A percentile compares a stretch with the other conserved stretches of the same genome.
Evolutionary conservation across 2,888 invertebrate species (phyloP).

Genomic region (Leucophenga montana): DNA sequence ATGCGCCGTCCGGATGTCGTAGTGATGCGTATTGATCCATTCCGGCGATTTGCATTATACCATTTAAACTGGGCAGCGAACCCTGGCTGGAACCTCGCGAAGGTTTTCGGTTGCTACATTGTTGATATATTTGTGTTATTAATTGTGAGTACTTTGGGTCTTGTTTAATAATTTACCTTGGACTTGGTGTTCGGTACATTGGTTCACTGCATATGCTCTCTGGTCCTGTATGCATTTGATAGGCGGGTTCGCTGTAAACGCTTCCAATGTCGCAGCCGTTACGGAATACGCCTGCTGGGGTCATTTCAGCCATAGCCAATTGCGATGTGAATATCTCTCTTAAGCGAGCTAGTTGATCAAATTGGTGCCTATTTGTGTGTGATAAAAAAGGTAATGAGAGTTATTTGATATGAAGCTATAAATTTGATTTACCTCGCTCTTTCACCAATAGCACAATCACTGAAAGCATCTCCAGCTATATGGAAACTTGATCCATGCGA

Average conservation of each 20-base stretch:
- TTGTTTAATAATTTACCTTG: conserved; percentile 64
- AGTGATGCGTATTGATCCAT: conserved; percentile 81
- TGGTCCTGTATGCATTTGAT: conserved; percentile 75
- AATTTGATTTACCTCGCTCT: conserved; percentile 67
- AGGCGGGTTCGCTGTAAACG: conserved; percentile 73
- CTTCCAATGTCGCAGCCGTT: conserved; percentile 72
- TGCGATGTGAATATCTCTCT: conserved; percentile 88
- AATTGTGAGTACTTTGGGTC: not conserved
- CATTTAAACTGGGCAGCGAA: conserved; percentile 77
- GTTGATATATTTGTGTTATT: not conserved
- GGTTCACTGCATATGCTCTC: conserved; percentile 92
- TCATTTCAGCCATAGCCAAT: conserved; percentile 82
- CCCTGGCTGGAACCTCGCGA: conserved; percentile 73
- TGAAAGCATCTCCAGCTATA: conserved; percentile 73
- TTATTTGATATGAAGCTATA: not conserved
- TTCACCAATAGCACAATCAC: conserved; percentile 72
- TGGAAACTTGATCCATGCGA: conserved; percentile 90
- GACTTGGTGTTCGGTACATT: conserved; percentile 78
- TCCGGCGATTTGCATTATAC: conserved; percentile 77
- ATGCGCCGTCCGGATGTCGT: conserved; percentile 93
- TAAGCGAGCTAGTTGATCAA: conserved; percentile 86
- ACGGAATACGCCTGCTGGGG: conserved; percentile 76
- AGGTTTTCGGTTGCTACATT: conserved; percentile 55
- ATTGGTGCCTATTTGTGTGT: conserved; percentile 73
- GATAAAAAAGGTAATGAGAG: too few species aligned